A percentile compares a stretch with the other conserved stretches of the same genome.
Evolutionary conservation across 2,797 vertebrate species (phyloP).

Genomic region (Pterois miles): DNA sequence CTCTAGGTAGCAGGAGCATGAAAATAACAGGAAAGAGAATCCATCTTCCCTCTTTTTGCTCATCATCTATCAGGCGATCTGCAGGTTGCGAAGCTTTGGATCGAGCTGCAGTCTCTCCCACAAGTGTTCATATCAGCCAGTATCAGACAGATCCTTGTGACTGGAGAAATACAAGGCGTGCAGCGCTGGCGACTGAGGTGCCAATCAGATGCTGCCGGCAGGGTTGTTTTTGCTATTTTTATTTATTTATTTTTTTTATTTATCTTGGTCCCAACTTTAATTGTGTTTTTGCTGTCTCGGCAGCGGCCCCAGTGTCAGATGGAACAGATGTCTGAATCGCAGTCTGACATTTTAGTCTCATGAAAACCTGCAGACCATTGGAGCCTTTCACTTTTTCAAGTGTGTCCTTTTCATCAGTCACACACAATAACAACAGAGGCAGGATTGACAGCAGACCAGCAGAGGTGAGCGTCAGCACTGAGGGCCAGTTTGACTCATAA

Average conservation of each 20-base stretch:
- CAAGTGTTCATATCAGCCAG: constrained; percentile 28
- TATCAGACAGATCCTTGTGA: constrained; percentile 52
- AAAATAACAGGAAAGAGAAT: background rate
- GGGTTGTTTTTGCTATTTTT: constrained; percentile 35
- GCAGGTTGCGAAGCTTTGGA: constrained; percentile 40
- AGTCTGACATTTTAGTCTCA: constrained; percentile 70
- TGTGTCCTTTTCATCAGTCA: constrained; percentile 44
- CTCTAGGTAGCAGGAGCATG: background rate
- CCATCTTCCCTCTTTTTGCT: background rate
- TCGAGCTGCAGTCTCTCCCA: constrained; percentile 30
- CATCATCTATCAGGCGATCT: constrained; percentile 26
- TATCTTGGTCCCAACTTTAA: constrained; percentile 66
- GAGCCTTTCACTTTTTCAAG: constrained; percentile 48
- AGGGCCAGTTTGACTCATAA: constrained; percentile 3
- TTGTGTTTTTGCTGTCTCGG: constrained; percentile 57
- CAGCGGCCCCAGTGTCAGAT: constrained; percentile 57
- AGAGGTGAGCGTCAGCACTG: constrained; percentile 6
- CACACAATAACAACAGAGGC: constrained; percentile 44
- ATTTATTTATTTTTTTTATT: constrained; percentile 28
- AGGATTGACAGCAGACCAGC: constrained; percentile 27
- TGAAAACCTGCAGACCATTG: constrained; percentile 60
- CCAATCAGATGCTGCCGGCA: constrained; percentile 45
- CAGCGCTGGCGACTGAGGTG: constrained; percentile 42
- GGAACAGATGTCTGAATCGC: constrained; percentile 66
- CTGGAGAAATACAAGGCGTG: constrained; percentile 38